Conservation (phyloP, 2,888 invertebrate species). For the Dyspetes luteomarginatus region DNA sequence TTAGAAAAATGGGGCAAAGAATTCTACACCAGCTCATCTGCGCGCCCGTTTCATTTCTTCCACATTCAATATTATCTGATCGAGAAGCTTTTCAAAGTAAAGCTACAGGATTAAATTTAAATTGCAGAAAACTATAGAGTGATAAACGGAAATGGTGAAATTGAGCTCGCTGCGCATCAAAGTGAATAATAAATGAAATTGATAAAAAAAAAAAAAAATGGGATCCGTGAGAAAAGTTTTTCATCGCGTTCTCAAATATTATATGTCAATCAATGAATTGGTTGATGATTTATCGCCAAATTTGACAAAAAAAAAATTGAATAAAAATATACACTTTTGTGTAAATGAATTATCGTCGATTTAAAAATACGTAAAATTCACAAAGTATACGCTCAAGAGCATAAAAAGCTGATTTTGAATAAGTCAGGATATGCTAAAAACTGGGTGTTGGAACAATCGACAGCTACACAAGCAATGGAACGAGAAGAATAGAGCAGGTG, state of each 20-base stretch:
- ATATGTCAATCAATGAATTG: not conserved
- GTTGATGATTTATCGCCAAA: not conserved
- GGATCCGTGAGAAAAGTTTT: not conserved
- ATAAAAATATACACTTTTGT: not conserved
- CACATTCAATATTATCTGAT: not conserved
- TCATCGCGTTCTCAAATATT: not conserved
- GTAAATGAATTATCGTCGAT: not conserved
- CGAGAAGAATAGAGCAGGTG: not conserved
- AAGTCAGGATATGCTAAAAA: slow-evolving; percentile 13
- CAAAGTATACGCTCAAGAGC: not conserved
- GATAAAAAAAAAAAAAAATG: not conserved
- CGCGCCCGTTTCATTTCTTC: not conserved
- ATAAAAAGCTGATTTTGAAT: not conserved
- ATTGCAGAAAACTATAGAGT: slow-evolving; percentile 11
- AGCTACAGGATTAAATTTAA: slow-evolving; percentile 21
- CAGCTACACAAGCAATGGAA: slow-evolving; percentile 21
- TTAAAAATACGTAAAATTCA: not conserved
- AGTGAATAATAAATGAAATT: slow-evolving; percentile 10
- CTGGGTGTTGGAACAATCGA: slow-evolving; percentile 29
- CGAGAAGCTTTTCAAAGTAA: slow-evolving; percentile 2
- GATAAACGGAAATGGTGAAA: not conserved
- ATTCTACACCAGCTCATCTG: slow-evolving; percentile 11
- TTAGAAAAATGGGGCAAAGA: slow-evolving; percentile 31
- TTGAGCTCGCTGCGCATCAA: not conserved
- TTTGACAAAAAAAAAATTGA: not conserved